Evolutionary conservation across 2,888 invertebrate species (phyloP).

Genomic region (Agapostemon virescens): DNA sequence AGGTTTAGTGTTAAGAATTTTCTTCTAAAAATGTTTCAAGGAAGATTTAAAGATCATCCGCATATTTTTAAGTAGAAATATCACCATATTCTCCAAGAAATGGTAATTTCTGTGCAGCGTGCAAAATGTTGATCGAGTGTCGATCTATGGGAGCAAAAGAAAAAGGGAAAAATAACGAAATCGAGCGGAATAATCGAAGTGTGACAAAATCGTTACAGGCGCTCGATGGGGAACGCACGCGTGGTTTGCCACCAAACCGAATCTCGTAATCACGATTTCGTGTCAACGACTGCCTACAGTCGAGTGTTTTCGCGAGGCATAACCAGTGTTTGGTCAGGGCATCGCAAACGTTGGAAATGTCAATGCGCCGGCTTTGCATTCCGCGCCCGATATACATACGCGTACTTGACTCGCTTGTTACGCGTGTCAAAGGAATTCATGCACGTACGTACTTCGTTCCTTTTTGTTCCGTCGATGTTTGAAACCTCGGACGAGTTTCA

Average conservation of each 20-base stretch:
- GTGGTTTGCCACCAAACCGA: not conserved
- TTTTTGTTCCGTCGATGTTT: not conserved
- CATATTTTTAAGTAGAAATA: too few relatives aligned
- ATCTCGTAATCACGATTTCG: slow-evolving; percentile 13
- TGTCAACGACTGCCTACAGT: slow-evolving; percentile 12
- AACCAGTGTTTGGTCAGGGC: slow-evolving; percentile 1
- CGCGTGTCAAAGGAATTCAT: not conserved
- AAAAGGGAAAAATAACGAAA: not conserved
- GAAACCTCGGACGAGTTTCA: not conserved
- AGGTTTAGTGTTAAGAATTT: too few relatives aligned
- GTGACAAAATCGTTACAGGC: slow-evolving; percentile 31
- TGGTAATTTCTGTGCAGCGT: not conserved
- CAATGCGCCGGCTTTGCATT: not conserved
- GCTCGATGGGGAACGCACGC: not conserved
- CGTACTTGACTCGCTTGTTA: not conserved
- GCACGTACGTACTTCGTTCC: not conserved
- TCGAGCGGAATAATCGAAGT: slow-evolving; percentile 42
- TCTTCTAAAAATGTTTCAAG: too few relatives aligned
- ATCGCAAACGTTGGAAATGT: slow-evolving; percentile 16
- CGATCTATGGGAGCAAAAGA: not conserved
- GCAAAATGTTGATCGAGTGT: not conserved
- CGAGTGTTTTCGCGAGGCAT: slow-evolving; percentile 12
- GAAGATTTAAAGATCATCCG: too few relatives aligned
- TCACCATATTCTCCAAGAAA: too few relatives aligned
- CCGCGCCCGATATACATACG: not conserved